These are phyloP conservation scores for Dryocosmus kuriphilus DNA, from an alignment of 2,888 invertebrate genomes.

Conservation along the genomic window DNA sequence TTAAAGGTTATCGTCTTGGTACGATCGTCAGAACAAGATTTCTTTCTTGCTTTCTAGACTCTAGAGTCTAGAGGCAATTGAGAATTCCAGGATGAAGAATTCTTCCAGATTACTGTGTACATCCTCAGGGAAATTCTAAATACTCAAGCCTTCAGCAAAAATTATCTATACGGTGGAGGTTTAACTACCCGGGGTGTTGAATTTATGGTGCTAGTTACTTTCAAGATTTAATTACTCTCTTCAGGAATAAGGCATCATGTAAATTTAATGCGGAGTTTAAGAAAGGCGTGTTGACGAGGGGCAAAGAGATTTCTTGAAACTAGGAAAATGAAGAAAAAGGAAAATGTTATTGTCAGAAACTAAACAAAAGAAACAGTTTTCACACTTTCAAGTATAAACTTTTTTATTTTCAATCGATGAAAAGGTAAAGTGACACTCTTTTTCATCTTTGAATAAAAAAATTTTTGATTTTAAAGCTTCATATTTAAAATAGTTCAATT, in stretches of 20 bases:
- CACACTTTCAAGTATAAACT: no score
- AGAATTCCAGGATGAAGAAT: not conserved
- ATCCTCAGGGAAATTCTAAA: not conserved
- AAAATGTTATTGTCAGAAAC: no score
- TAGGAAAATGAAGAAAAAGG: no score
- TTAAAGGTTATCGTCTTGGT: conserved; percentile 53
- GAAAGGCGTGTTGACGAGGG: not conserved
- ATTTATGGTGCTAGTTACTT: conserved; percentile 5
- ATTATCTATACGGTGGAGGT: conserved; percentile 10
- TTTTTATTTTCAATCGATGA: no score
- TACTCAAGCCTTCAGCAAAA: not conserved
- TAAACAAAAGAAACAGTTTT: no score
- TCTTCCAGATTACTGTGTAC: not conserved
- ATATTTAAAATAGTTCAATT: no score
- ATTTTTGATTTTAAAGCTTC: no score
- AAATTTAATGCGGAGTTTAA: not conserved
- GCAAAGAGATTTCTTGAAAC: no score
- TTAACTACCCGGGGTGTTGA: not conserved
- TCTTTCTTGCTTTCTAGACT: conserved; percentile 31
- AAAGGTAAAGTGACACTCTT: no score
- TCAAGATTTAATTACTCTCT: conserved; percentile 11
- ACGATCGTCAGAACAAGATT: conserved; percentile 6
- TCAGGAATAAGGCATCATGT: not conserved
- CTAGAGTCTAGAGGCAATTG: not conserved
- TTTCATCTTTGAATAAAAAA: no score